A percentile compares a stretch with the other conserved stretches of the same genome.
Conservation (phyloP, 1,140 invertebrate species). For the Protaetia brevitarsis region DNA sequence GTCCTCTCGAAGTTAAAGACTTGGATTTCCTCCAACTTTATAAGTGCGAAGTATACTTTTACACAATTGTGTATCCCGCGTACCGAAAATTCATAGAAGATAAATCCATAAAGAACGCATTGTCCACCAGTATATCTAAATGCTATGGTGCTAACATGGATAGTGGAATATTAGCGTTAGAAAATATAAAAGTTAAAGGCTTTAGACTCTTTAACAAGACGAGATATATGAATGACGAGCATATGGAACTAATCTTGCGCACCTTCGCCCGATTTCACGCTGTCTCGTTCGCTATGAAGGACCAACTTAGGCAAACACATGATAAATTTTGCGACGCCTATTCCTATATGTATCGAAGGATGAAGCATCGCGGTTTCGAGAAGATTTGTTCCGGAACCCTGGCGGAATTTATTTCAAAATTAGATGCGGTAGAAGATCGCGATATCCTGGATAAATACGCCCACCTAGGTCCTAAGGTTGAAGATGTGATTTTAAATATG, state of each 20-base stretch:
- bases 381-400: background rate
- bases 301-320: constrained; percentile 1
- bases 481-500: background rate
- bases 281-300: constrained; percentile 1
- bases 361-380: no score
- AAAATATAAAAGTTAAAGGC: background rate
- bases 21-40: background rate
- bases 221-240: background rate
- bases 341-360: background rate
- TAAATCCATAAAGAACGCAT: background rate
- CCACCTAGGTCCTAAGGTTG: background rate
- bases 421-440: background rate
- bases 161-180: background rate
- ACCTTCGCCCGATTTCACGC: constrained; percentile 13
- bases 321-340: background rate
- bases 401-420: background rate
- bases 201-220: background rate
- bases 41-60: background rate
- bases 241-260: background rate
- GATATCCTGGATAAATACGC: background rate
- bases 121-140: background rate
- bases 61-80: background rate
- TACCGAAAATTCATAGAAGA: background rate
- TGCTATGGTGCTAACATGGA: background rate
- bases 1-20: background rate